A percentile compares a stretch with the other conserved stretches of the same genome.
Evolutionary conservation across 2,888 invertebrate species (phyloP).

Genomic region (Diloba caeruleocephala): DNA sequence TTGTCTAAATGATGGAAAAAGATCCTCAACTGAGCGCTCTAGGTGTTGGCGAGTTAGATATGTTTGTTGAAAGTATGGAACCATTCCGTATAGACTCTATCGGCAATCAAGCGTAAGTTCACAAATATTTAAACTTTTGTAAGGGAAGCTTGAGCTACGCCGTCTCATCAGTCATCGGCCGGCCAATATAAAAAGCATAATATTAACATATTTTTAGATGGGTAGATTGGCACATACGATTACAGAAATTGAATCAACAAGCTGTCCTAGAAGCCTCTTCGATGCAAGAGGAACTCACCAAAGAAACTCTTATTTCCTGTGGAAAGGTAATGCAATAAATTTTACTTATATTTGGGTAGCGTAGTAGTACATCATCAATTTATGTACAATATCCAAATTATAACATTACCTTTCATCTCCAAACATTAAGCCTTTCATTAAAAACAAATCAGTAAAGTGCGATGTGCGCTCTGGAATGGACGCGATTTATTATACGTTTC

Average conservation of each 20-base stretch:
- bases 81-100: slow-evolving; percentile 91
- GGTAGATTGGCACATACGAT: slow-evolving; percentile 94
- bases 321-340: slow-evolving; percentile 91
- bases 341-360: background rate
- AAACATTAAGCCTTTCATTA: no score
- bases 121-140: background rate
- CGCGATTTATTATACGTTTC: no score
- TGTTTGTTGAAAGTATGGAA: slow-evolving; percentile 92
- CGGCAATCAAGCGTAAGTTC: slow-evolving; percentile 88
- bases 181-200: no score
- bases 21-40: slow-evolving; percentile 87
- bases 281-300: slow-evolving; percentile 94
- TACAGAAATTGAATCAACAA: slow-evolving; percentile 96
- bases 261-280: slow-evolving; percentile 94
- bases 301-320: slow-evolving; percentile 93
- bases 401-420: no score
- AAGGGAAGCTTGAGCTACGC: no score
- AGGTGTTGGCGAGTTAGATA: slow-evolving; percentile 92
- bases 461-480: no score
- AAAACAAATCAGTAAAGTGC: no score
- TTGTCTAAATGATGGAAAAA: slow-evolving; percentile 83
- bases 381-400: no score
- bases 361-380: background rate
- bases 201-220: slow-evolving; percentile 86
- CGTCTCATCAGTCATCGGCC: no score